Evolutionary conservation across 2,113 vertebrate genomes (phyloP).

Genomic region (Engystomops pustulosus): DNA sequence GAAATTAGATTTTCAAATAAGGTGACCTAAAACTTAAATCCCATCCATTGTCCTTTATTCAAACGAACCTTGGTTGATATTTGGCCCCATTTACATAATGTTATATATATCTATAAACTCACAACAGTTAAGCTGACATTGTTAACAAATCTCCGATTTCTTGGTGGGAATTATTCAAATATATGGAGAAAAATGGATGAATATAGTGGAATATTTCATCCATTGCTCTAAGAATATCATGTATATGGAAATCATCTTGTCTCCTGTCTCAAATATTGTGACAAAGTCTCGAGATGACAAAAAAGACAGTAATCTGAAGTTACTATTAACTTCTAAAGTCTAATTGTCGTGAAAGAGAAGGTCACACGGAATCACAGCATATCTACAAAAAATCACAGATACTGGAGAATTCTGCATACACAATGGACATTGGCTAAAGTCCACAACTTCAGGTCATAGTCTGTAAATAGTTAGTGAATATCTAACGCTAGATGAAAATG

Average conservation of each 20-base stretch:
- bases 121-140: conserved; percentile 40
- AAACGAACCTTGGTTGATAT: conserved; percentile 14
- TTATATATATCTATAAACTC: conserved; percentile 35
- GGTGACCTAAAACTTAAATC: conserved; percentile 29
- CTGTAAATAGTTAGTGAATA: too few relatives aligned
- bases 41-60: neutral
- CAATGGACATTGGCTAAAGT: neutral
- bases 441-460: too few relatives aligned
- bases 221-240: conserved; percentile 38
- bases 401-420: neutral
- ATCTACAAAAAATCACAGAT: neutral
- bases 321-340: neutral
- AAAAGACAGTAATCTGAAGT: neutral
- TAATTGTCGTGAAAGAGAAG: neutral
- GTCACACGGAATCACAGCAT: too few relatives aligned
- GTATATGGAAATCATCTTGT: conserved; percentile 40
- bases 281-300: conserved; percentile 37
- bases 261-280: conserved; percentile 40
- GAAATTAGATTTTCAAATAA: conserved; percentile 35
- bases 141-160: conserved; percentile 42
- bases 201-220: conserved; percentile 29
- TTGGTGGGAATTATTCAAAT: conserved; percentile 39
- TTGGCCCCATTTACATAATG: conserved; percentile 28
- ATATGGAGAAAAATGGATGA: conserved; percentile 48
- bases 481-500: too few relatives aligned